Percentiles rank a stretch among this genome's conserved stretches.
Conservation (phyloP, 2,797 vertebrate species). For the Decapterus maruadsi region DNA sequence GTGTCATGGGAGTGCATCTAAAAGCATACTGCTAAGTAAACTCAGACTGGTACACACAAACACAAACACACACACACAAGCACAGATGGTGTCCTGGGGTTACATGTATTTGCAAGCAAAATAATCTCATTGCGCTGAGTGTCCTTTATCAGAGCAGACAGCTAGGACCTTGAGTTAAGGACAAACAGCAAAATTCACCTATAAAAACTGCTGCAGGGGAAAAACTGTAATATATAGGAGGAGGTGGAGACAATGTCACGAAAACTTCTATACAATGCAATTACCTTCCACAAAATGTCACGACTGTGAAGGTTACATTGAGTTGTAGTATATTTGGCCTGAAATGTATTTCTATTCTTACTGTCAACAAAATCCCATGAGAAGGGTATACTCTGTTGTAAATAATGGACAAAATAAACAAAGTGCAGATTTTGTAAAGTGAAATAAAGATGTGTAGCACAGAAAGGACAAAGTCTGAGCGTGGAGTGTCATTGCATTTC, state of each 20-base stretch:
- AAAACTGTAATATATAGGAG: neutral
- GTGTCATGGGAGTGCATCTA: constrained; percentile 29
- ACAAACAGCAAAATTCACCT: constrained; percentile 9
- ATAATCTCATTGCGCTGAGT: constrained; percentile 24
- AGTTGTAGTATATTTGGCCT: neutral
- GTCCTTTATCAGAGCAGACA: constrained; percentile 43
- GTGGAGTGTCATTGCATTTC: neutral
- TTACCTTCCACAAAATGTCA: neutral
- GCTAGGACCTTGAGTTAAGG: constrained; percentile 40
- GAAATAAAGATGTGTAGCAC: neutral
- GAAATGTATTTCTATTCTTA: neutral
- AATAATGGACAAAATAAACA: neutral
- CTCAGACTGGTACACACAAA: constrained; percentile 1
- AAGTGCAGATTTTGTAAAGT: neutral
- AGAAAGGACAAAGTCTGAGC: too few species aligned
- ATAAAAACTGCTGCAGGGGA: constrained; percentile 9
- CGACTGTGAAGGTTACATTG: neutral
- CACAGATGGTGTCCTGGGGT: constrained; percentile 20
- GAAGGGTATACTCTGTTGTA: neutral
- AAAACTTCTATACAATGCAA: neutral
- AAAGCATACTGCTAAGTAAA: constrained; percentile 39
- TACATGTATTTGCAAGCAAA: constrained; percentile 31
- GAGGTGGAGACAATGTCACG: neutral
- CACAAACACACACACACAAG: neutral
- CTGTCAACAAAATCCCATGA: neutral